These are phyloP conservation scores for Heliconius sara DNA, from an alignment of 2,888 invertebrate genomes.

Conservation along the genomic window DNA sequence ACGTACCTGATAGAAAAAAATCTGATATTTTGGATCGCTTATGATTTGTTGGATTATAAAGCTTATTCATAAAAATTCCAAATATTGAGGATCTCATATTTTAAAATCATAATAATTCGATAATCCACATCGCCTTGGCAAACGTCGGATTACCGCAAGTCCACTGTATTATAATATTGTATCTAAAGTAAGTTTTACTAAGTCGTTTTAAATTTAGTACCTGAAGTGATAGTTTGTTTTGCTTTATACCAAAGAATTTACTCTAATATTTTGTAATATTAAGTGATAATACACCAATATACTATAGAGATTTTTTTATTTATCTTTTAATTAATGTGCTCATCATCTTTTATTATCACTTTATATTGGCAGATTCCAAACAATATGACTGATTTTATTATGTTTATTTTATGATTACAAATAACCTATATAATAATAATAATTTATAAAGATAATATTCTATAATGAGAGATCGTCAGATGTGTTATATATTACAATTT, in stretches of 20 bases:
- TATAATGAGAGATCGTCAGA: not conserved
- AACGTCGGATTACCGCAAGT: not conserved
- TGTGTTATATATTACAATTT: not conserved
- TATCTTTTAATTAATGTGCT: not conserved
- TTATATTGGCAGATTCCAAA: constrained; percentile 6
- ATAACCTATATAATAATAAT: not conserved
- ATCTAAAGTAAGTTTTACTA: constrained; percentile 44
- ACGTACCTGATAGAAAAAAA: too few relatives aligned
- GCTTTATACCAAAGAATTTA: constrained; percentile 18
- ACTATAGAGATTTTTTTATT: not conserved
- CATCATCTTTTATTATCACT: not conserved
- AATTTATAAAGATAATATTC: not conserved
- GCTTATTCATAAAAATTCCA: not conserved
- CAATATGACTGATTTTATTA: constrained; percentile 15
- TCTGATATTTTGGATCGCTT: not conserved
- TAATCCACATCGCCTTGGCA: not conserved
- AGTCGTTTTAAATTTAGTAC: constrained; percentile 41
- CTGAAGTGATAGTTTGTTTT: constrained; percentile 36
- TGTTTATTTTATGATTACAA: not conserved
- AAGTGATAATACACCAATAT: constrained; percentile 5
- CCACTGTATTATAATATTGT: constrained; percentile 52
- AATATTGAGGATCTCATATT: not conserved
- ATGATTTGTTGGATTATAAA: not conserved
- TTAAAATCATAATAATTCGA: not conserved
- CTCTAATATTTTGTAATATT: constrained; percentile 18